phyloP scores from a whole-genome alignment of 2,113 vertebrate species.

The Pipra filicauda region DNA sequence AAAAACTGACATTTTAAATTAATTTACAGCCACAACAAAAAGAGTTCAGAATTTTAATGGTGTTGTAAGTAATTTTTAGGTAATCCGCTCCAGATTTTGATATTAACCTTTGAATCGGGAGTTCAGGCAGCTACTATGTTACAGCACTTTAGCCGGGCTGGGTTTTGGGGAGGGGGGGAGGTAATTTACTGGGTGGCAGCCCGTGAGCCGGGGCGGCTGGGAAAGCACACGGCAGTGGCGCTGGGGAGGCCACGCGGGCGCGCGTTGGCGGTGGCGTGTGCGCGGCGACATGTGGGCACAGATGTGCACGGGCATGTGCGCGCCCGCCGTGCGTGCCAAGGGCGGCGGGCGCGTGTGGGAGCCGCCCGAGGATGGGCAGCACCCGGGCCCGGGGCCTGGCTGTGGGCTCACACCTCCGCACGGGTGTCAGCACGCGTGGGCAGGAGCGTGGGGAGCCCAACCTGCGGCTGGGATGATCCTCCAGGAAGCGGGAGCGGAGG shows the following conservation, averaged over 20 bases:
- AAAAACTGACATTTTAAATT: slow-evolving; percentile 93
- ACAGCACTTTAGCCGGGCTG: slow-evolving; percentile 67
- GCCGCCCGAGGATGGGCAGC: background rate
- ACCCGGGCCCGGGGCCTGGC: background rate
- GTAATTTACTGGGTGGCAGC: background rate
- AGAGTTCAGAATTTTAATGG: slow-evolving; percentile 89
- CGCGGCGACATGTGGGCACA: background rate
- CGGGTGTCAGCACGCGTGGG: background rate
- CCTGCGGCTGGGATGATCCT: rapidly evolving
- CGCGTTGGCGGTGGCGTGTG: background rate
- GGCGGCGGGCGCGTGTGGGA: rapidly evolving
- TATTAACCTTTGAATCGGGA: slow-evolving; percentile 91
- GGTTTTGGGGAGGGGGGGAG: background rate
- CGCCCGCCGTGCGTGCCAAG: background rate
- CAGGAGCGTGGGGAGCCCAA: background rate
- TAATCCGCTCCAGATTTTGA: slow-evolving; percentile 90
- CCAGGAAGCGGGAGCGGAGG: rapidly evolving
- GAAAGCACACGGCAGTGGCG: background rate
- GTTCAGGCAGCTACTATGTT: slow-evolving; percentile 89
- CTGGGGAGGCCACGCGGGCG: background rate
- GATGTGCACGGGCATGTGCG: background rate
- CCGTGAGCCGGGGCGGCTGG: background rate
- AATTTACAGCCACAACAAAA: slow-evolving; percentile 95
- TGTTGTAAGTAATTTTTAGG: slow-evolving; percentile 95
- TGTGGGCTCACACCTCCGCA: background rate